Evolutionary conservation across 2,113 vertebrate species (phyloP), one percentile per base, ranked within the genome.

Genomic region (Cromileptes altivelis): DNA sequence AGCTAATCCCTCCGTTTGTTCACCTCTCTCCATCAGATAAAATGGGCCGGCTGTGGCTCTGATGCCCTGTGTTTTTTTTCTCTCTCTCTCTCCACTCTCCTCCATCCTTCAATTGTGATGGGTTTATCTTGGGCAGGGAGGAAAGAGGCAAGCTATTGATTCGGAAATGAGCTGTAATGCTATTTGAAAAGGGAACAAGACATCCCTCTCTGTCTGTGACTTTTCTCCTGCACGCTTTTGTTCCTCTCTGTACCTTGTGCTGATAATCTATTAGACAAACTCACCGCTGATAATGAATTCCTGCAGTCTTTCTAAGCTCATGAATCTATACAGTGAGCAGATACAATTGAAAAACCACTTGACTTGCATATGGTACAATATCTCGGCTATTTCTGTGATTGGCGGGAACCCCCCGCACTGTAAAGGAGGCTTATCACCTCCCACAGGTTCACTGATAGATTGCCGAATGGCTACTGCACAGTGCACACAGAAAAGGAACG

Each of bases 151-250:
- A 75, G 78, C 70, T 93, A 93, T 94, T 95, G 85, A 94, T 90
- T 93, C 64, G 82, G 89, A 95, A 94, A 95, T 94, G 88, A 91
- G 76, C 85, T 92, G 77, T 93, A 91, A 93, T 94, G 88, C 81
- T 60, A 90, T 94, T 89, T 89, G 81, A 91, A 86, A 88, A 88
- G 52, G 37, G 57, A 84, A 52, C 63, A 76, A 84, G 76, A 77
- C 80, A 79, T 80, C 70, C 58, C 70, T 49, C 33, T 76, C 70
- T 55, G 49, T 62, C 72, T 86, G 55, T 75, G 75, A 81, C 78
- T 85, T 88, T 85, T 63, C 14, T 57, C 62, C 23, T 60, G 57
- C 61, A 42, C 78, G 58, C 67, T 61, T 85, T 77, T 65, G 50
- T 79, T 68, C 61, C 76, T 63, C 25, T 72, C 50, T 62, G 25